Evolutionary conservation across 1,140 invertebrate species (phyloP).

Genomic region (Marisa cornuarietis): DNA sequence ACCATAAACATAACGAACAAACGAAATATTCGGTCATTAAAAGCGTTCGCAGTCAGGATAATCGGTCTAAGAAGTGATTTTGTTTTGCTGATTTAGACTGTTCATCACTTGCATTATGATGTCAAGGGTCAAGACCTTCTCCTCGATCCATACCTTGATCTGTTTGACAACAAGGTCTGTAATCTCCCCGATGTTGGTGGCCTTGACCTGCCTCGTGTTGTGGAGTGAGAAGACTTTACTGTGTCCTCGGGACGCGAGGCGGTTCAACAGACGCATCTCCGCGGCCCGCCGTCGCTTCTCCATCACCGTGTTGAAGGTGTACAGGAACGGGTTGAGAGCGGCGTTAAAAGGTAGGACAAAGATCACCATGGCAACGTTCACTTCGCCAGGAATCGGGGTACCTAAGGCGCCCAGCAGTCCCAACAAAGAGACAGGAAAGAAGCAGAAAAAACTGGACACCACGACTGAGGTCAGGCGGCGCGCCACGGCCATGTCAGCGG

Average conservation of each 20-base stretch:
- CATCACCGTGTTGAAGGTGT: slow-evolving; percentile 26
- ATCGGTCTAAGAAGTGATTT: too few relatives aligned
- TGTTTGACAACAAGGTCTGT: background rate
- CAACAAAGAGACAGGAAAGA: slow-evolving; percentile 9
- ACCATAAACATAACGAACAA: too few relatives aligned
- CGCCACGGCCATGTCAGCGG: slow-evolving; percentile 25
- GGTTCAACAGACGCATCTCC: too few relatives aligned
- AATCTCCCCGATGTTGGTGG: background rate
- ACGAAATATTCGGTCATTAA: too few relatives aligned
- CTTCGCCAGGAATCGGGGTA: slow-evolving; percentile 28
- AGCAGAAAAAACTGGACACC: slow-evolving; percentile 24
- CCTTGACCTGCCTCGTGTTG: too few relatives aligned
- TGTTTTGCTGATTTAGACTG: too few relatives aligned
- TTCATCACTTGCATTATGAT: background rate
- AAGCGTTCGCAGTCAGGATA: too few relatives aligned
- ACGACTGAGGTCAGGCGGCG: slow-evolving; percentile 25
- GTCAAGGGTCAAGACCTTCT: background rate
- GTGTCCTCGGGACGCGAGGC: too few relatives aligned
- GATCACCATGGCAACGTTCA: slow-evolving; percentile 35
- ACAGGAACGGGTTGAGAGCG: slow-evolving; percentile 42
- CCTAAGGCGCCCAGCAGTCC: slow-evolving; percentile 28
- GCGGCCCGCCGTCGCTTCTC: too few relatives aligned
- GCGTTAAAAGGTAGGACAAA: slow-evolving; percentile 40
- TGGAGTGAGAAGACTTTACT: too few relatives aligned
- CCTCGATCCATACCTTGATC: slow-evolving; percentile 5